A percentile compares a stretch with the other conserved stretches of the same genome.
Evolutionary conservation across 1,140 invertebrate species (phyloP).

Genomic region (Plectrocnemia conspersa): DNA sequence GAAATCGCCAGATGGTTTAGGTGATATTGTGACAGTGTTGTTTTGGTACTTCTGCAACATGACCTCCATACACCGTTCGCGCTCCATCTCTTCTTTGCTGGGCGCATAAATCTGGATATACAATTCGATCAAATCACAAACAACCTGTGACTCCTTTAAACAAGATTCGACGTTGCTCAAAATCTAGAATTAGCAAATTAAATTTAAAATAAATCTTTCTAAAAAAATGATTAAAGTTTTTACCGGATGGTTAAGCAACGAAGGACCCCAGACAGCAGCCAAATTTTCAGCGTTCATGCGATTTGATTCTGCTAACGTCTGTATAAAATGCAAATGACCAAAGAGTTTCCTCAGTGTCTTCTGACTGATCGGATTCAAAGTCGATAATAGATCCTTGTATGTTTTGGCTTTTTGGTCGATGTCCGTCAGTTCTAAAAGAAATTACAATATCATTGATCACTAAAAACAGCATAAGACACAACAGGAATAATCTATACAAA

Average conservation of each 20-base stretch:
- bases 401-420: constrained; percentile 51
- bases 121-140: constrained; percentile 62
- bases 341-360: constrained; percentile 71
- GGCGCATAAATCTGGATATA: constrained; percentile 53
- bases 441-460: neutral
- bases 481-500: neutral
- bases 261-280: constrained; percentile 80
- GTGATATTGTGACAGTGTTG: constrained; percentile 50
- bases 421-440: constrained; percentile 49
- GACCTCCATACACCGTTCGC: constrained; percentile 66
- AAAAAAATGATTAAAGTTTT: neutral
- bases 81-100: constrained; percentile 51
- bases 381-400: constrained; percentile 60
- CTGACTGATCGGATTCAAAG: constrained; percentile 63
- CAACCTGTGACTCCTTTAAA: constrained; percentile 58
- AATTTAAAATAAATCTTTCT: neutral
- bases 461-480: neutral
- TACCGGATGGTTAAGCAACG: constrained; percentile 45
- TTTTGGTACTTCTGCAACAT: constrained; percentile 64
- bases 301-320: constrained; percentile 66
- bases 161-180: constrained; percentile 31
- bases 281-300: constrained; percentile 76
- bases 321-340: constrained; percentile 75
- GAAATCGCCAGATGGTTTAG: constrained; percentile 70
- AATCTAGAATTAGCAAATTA: neutral